Base-by-base conservation (phyloP, 2,888 invertebrate species). In the Trissolcus japonicus region DNA sequence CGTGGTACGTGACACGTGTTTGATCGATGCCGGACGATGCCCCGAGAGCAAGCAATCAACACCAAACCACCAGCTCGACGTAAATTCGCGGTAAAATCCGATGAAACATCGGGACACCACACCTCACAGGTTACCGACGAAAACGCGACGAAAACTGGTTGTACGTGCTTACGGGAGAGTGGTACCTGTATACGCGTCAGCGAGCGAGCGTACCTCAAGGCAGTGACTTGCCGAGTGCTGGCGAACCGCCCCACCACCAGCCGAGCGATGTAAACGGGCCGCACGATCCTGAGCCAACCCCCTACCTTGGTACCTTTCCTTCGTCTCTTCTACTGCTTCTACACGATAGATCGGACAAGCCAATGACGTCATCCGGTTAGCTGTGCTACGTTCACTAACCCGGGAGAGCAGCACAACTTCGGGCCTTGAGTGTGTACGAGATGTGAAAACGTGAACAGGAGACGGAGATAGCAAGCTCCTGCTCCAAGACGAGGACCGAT, bases 141-240 rank as follows among this genome's bases (percentile, higher is more conserved):
- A 63, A 63, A 63, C 67, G 67, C 74, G 74, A 61, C 67, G 74
- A 67, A 74, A 67, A 67, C 67, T 67, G 16, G 67, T 67, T 55
- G 59, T 55, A 60, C 50, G 65, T 40, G 56, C 60, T 55, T 61
- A 29, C 43, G 57, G 57, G 66, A 67, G 74, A 62, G 59, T 63
- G 68, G 74, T 68, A 68, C 74, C 73, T 59, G 73, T 55, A 86
- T 82, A 83, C 83, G 82, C 83, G 83, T 83, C 84, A 81, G 82
- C 25, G 25, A 82, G 82, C 83, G 83, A 82, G 85, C 85, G 85
- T 87, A 87, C 86, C 86, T 86, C 85, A 84, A 82, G 83, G 81
- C 83, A 83, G 82, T 84, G 82, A 83, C 86, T 85, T 80, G 82
- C 82, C 78, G 86, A 82, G 84, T 82, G 82, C 86, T 82, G 85